A percentile compares a stretch with the other conserved stretches of the same genome.
phyloP scores from a whole-genome alignment of 2,797 vertebrate species.

The Semotilus atromaculatus region DNA sequence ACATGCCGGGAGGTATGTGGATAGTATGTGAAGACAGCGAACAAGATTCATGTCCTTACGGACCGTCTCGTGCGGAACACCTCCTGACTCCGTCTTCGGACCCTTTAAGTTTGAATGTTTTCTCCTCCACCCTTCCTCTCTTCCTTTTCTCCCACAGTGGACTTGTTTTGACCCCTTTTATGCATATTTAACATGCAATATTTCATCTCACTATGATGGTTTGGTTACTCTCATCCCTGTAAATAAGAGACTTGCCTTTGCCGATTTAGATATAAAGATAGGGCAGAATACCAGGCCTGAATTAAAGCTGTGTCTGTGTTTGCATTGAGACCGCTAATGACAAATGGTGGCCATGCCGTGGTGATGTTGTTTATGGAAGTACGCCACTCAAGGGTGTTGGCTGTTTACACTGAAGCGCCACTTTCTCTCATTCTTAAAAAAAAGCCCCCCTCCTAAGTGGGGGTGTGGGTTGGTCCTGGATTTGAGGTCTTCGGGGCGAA shows the following conservation, averaged over 20 bases:
- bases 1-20: constrained; percentile 66
- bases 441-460: constrained; percentile 62
- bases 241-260: constrained; percentile 73
- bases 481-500: constrained; percentile 51
- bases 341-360: constrained; percentile 72
- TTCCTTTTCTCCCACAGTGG: constrained; percentile 59
- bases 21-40: constrained; percentile 74
- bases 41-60: constrained; percentile 77
- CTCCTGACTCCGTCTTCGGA: constrained; percentile 68
- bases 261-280: constrained; percentile 74
- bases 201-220: constrained; percentile 60
- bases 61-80: constrained; percentile 73
- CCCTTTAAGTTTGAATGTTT: constrained; percentile 21
- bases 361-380: constrained; percentile 78
- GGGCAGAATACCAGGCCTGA: constrained; percentile 69
- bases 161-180: constrained; percentile 67
- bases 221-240: constrained; percentile 69
- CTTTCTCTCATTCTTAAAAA: constrained; percentile 74
- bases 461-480: constrained; percentile 47
- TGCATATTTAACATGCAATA: constrained; percentile 36
- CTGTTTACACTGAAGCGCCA: constrained; percentile 77
- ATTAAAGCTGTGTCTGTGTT: constrained; percentile 71
- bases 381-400: constrained; percentile 78
- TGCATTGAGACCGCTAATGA: constrained; percentile 74
- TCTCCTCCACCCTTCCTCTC: constrained; percentile 40